These are phyloP conservation scores for Littorina saxatilis DNA, from an alignment of 1,140 invertebrate species.

Conservation along the genomic window DNA sequence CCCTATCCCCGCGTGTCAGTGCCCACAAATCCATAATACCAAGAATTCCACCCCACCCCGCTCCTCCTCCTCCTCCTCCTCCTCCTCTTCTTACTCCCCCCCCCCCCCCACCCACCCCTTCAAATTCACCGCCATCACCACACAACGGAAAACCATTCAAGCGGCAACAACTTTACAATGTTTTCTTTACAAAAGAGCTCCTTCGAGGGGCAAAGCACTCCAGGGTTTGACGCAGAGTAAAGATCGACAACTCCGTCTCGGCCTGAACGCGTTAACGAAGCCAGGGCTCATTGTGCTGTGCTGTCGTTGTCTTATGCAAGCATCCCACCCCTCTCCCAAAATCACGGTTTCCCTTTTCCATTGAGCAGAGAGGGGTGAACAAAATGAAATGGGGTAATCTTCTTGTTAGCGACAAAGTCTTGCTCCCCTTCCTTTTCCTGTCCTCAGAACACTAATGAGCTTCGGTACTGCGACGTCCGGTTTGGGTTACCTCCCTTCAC, in stretches of 20 bases:
- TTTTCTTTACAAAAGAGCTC: slow-evolving; percentile 33
- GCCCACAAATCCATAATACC: not conserved
- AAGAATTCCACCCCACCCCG: not conserved
- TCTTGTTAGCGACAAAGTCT: not conserved
- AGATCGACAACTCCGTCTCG: not conserved
- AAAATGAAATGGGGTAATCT: slow-evolving; percentile 15
- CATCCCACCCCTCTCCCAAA: not conserved
- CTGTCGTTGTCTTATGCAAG: slow-evolving; percentile 1
- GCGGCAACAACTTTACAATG: slow-evolving; percentile 32
- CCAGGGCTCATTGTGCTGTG: not conserved
- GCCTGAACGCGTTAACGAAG: slow-evolving; percentile 7
- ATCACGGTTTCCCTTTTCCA: not conserved
- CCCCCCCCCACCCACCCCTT: not conserved
- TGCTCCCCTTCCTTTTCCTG: not conserved
- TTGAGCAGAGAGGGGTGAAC: not conserved
- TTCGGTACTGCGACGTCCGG: not conserved
- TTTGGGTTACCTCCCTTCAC: not conserved
- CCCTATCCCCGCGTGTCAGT: not conserved
- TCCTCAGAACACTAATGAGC: not conserved
- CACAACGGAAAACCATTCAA: not conserved
- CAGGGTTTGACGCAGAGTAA: not conserved
- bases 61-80: not conserved
- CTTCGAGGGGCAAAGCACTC: slow-evolving; percentile 15
- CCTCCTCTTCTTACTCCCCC: not conserved
- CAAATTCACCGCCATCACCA: not conserved